These are phyloP conservation scores for Adineta ricciae DNA, from an alignment of 2,888 invertebrate species.

Conservation along the genomic window DNA sequence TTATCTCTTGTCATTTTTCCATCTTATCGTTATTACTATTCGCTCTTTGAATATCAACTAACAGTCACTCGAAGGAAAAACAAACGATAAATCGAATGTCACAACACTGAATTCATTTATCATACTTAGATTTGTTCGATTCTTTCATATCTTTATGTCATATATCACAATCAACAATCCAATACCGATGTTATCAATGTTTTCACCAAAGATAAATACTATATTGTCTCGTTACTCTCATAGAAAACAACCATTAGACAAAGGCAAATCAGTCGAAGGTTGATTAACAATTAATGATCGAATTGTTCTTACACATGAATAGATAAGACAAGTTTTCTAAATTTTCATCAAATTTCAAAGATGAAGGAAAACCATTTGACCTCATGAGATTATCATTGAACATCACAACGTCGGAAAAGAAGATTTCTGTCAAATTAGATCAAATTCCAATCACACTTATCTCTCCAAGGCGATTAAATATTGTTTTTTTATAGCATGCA, in stretches of 20 bases:
- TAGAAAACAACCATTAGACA: not conserved
- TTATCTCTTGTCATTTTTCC: not conserved
- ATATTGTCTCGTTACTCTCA: not conserved
- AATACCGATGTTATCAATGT: not conserved
- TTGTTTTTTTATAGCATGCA: too few relatives aligned
- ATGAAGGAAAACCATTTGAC: too few relatives aligned
- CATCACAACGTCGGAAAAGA: not conserved
- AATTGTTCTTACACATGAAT: not conserved
- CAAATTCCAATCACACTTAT: not conserved
- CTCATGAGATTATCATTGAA: too few relatives aligned
- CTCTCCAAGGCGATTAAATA: not conserved
- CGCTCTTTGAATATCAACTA: not conserved
- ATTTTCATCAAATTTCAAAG: too few relatives aligned
- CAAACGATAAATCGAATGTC: not conserved
- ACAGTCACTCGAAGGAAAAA: not conserved
- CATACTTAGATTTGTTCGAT: not conserved
- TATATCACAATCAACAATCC: not conserved
- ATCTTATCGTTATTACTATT: not conserved
- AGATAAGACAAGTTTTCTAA: too few relatives aligned
- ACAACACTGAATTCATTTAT: not conserved
- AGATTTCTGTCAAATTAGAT: not conserved
- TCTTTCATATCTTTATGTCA: not conserved
- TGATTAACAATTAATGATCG: not conserved
- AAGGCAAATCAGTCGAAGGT: not conserved
- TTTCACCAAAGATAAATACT: not conserved